These are phyloP conservation scores for Rhegmatorhina hoffmannsi DNA, from an alignment of 2,113 vertebrate genomes.

Conservation along the genomic window DNA sequence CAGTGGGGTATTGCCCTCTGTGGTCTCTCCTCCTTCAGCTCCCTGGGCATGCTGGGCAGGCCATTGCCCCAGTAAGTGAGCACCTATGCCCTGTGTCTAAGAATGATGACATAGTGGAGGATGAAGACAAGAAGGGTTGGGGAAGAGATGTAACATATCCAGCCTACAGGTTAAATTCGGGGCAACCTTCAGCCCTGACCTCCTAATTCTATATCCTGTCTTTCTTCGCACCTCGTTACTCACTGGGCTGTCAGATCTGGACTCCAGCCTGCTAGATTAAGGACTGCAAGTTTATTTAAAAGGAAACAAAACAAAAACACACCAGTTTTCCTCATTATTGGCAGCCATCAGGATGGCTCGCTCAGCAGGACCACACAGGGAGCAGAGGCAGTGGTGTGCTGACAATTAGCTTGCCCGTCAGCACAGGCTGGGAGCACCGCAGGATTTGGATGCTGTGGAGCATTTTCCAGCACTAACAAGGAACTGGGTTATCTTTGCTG, in stretches of 20 bases:
- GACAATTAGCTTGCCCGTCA: not conserved
- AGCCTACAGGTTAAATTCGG: not conserved
- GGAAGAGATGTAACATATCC: not conserved
- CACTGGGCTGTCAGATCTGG: slow-evolving; percentile 21
- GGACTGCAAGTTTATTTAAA: slow-evolving; percentile 52
- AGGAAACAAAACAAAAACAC: slow-evolving; percentile 43
- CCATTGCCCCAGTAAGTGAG: rapidly evolving
- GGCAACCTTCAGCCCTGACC: slow-evolving; percentile 31
- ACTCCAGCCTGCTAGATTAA: slow-evolving; percentile 34
- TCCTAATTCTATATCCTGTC: slow-evolving; percentile 44
- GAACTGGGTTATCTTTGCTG: not conserved
- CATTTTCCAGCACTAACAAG: not conserved
- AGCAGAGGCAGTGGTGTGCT: slow-evolving; percentile 1
- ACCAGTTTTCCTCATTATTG: slow-evolving; percentile 28
- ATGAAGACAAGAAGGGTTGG: not conserved
- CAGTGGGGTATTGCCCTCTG: rapidly evolving
- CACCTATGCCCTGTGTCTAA: rapidly evolving
- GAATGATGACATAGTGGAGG: not conserved
- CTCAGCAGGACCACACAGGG: slow-evolving; percentile 52
- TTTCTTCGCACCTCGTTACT: slow-evolving; percentile 50
- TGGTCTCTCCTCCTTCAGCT: not conserved
- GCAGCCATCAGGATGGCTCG: not conserved
- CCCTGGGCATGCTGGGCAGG: not conserved
- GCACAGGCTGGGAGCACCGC: not conserved
- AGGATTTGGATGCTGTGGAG: not conserved